phyloP scores from a whole-genome alignment of 2,113 vertebrate genomes.

The Cephalopholis sonnerati region DNA sequence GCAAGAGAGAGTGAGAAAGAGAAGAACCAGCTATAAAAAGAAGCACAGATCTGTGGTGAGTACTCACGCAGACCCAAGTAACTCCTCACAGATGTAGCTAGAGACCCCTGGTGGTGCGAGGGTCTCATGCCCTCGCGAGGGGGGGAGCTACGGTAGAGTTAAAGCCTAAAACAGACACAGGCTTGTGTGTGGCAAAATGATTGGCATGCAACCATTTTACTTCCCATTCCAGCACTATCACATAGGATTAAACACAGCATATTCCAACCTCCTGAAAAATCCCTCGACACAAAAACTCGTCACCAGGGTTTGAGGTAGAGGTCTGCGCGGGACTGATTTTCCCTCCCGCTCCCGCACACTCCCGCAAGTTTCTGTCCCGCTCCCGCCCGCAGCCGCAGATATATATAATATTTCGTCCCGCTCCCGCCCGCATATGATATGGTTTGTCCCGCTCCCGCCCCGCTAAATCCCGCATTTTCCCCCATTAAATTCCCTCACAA shows the following conservation, averaged over 20 bases:
- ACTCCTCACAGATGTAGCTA: slow-evolving; percentile 99
- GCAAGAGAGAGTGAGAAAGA: slow-evolving; percentile 32
- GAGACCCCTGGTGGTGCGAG: slow-evolving; percentile 96
- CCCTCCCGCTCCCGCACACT: too few species aligned
- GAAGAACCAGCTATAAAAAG: slow-evolving; percentile 59
- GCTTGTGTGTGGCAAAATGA: slow-evolving; percentile 98
- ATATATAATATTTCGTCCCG: too few species aligned
- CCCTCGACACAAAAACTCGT: background rate
- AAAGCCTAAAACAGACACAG: slow-evolving; percentile 99
- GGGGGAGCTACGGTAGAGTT: slow-evolving; percentile 93
- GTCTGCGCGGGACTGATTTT: too few species aligned
- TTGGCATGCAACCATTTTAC: slow-evolving; percentile 86
- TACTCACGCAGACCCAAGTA: slow-evolving; percentile 97
- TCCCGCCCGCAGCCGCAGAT: too few species aligned
- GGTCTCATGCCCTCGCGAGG: slow-evolving; percentile 96
- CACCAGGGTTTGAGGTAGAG: background rate
- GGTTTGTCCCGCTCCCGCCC: too few species aligned
- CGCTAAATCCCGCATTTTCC: too few species aligned
- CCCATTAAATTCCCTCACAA: too few species aligned
- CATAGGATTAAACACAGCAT: slow-evolving; percentile 27
- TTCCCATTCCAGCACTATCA: slow-evolving; percentile 25
- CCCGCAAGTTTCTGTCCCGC: too few species aligned
- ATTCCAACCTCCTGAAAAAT: background rate
- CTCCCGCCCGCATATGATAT: too few species aligned
- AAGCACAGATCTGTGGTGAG: slow-evolving; percentile 90